Percentiles rank a stretch among this genome's conserved stretches.
These are phyloP conservation scores for Todiramphus chloris DNA, from an alignment of 2,113 vertebrate genomes.

Conservation along the genomic window DNA sequence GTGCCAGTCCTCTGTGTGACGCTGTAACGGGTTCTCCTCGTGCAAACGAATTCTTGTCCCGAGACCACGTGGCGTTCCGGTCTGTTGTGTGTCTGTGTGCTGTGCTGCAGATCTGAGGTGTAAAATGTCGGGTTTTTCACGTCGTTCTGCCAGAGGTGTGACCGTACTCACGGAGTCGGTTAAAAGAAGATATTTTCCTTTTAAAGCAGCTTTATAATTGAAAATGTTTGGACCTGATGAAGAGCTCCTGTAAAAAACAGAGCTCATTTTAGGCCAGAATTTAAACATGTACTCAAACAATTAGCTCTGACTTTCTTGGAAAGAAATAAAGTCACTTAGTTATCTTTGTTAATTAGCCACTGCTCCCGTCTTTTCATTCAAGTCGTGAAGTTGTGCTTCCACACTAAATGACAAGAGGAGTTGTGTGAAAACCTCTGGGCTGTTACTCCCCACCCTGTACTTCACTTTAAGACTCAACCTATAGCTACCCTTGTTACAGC, in stretches of 20 bases:
- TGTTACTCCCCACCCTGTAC: neutral
- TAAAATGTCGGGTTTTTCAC: neutral
- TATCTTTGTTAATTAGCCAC: neutral
- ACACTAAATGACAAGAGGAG: neutral
- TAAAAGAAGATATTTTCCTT: neutral
- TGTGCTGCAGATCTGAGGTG: neutral
- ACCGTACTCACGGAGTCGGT: neutral
- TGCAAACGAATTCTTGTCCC: neutral
- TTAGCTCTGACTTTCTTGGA: neutral
- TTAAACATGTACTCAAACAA: neutral
- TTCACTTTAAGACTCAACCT: neutral
- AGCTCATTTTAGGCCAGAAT: neutral
- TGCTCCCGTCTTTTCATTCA: neutral
- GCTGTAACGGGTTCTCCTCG: slow-evolving; percentile 13
- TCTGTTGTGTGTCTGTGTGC: neutral
- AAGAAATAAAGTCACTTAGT: neutral
- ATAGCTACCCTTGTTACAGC: neutral
- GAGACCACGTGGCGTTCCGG: neutral
- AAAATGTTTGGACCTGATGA: neutral
- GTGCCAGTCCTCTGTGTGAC: neutral
- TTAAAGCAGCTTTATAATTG: neutral
- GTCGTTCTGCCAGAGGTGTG: neutral
- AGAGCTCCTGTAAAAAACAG: neutral
- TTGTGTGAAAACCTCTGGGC: neutral
- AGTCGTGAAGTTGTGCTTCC: neutral